A percentile compares a stretch with the other conserved stretches of the same genome.
Evolutionary conservation across 1,140 invertebrate genomes (phyloP).

Genomic region (Zaprionus ghesquierei): DNA sequence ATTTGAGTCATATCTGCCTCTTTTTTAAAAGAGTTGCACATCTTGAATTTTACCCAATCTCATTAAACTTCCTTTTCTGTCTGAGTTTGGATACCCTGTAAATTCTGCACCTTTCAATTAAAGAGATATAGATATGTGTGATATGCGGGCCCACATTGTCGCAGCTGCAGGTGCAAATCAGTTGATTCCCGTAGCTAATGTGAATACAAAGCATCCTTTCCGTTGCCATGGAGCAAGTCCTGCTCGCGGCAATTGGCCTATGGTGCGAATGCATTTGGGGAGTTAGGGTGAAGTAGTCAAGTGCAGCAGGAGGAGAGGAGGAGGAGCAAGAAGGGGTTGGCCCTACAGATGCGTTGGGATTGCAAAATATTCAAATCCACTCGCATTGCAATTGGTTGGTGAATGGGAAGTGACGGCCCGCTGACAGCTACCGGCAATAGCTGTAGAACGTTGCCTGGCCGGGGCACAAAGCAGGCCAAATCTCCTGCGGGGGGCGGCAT

Average conservation of each 20-base stretch:
- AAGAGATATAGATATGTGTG: neutral
- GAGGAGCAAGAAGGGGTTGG: neutral
- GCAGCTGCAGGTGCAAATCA: neutral
- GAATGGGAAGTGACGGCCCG: slow-evolving; percentile 7
- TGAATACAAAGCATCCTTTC: neutral
- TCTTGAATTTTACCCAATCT: too few relatives aligned
- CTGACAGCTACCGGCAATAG: slow-evolving; percentile 28
- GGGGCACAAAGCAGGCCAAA: slow-evolving; percentile 9
- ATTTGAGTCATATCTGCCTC: too few relatives aligned
- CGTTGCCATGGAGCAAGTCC: neutral
- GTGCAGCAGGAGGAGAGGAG: neutral
- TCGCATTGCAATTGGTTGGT: neutral
- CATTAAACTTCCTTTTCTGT: too few relatives aligned
- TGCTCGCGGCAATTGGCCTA: neutral
- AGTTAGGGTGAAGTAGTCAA: too few relatives aligned
- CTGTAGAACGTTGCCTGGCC: neutral
- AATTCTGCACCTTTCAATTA: too few relatives aligned
- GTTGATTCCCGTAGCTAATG: neutral
- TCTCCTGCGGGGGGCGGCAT: slow-evolving; percentile 37
- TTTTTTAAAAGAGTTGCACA: too few relatives aligned
- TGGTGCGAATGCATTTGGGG: neutral
- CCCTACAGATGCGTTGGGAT: neutral
- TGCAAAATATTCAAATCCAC: slow-evolving; percentile 43
- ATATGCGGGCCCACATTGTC: neutral
- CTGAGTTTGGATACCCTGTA: neutral